Conservation (phyloP, 2,888 invertebrate species). For the Drosophila ustulata region DNA sequence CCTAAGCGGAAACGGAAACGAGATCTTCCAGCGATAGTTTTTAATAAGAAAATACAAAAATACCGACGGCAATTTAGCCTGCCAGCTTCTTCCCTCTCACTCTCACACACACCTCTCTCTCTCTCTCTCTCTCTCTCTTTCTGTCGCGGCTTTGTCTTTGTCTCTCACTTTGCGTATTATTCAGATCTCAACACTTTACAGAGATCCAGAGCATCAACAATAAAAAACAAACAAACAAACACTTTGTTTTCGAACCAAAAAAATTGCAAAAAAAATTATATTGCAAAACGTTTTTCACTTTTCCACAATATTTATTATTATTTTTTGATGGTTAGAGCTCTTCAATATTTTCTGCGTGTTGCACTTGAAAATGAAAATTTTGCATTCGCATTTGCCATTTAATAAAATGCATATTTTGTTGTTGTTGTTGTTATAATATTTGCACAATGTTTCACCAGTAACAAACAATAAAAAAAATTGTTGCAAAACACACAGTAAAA, state of each 20-base stretch:
- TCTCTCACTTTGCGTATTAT: neutral
- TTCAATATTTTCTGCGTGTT: neutral
- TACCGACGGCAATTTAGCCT: conserved; percentile 31
- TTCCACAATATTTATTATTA: neutral
- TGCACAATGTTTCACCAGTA: conserved; percentile 36
- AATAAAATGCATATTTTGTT: neutral
- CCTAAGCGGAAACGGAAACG: neutral
- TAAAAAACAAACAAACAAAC: conserved; percentile 6
- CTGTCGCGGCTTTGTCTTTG: neutral
- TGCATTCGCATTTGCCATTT: neutral
- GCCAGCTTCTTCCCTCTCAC: neutral
- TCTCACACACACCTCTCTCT: neutral
- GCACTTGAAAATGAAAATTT: conserved; percentile 4
- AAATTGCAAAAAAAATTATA: conserved; percentile 17
- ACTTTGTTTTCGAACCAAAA: conserved; percentile 18
- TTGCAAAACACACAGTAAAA: conserved; percentile 45
- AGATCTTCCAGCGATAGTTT: neutral
- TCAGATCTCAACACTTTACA: conserved; percentile 5
- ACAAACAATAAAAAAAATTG: conserved; percentile 34
- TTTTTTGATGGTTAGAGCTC: neutral
- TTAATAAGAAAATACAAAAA: conserved; percentile 10
- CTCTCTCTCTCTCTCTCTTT: conserved; percentile 3
- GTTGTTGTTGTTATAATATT: conserved; percentile 13
- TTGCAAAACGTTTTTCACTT: conserved; percentile 31
- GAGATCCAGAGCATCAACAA: neutral